Evolutionary conservation across 30 jellyfish, hydroid and myxozoan genomes (phyloP).

Genomic region (Sanderia malayensis): DNA sequence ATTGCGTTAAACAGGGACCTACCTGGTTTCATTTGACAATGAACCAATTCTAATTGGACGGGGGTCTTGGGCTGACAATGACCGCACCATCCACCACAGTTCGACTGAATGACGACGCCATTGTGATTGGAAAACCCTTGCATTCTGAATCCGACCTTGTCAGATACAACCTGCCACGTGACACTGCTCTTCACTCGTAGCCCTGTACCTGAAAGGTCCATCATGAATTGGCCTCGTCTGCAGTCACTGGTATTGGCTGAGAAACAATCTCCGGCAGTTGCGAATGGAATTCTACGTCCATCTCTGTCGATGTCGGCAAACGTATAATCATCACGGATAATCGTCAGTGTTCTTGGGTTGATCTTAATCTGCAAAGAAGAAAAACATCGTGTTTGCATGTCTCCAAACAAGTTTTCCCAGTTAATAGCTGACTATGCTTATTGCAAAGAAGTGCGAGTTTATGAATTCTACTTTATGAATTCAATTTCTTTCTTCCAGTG

Average conservation of each 20-base stretch:
- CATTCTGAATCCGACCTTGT: constrained; percentile 25
- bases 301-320: constrained; percentile 56
- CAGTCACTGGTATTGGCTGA: constrained; percentile 76
- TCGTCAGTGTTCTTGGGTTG: constrained; percentile 50
- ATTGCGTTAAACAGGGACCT: no score
- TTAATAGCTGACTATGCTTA: no score
- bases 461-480: no score
- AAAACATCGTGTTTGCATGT: no score
- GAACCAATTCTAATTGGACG: constrained; percentile 39
- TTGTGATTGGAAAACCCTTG: constrained; percentile 52
- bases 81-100: constrained; percentile 98
- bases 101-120: constrained; percentile 54
- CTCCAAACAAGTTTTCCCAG: no score
- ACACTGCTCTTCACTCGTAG: constrained; percentile 49
- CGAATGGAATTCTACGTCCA: constrained; percentile 68
- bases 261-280: constrained; percentile 93
- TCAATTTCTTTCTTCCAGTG: no score
- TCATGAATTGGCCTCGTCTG: constrained; percentile 79
- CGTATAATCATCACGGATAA: constrained; percentile 60
- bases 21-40: constrained; percentile 69
- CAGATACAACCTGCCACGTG: constrained; percentile 47
- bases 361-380: constrained; percentile 63
- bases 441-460: no score
- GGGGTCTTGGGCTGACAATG: constrained; percentile 62
- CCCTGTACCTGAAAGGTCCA: constrained; percentile 83